Percentiles rank a stretch among this genome's conserved stretches.
These are phyloP conservation scores for Melieria omissa DNA, from an alignment of 2,888 invertebrate genomes.

Conservation along the genomic window DNA sequence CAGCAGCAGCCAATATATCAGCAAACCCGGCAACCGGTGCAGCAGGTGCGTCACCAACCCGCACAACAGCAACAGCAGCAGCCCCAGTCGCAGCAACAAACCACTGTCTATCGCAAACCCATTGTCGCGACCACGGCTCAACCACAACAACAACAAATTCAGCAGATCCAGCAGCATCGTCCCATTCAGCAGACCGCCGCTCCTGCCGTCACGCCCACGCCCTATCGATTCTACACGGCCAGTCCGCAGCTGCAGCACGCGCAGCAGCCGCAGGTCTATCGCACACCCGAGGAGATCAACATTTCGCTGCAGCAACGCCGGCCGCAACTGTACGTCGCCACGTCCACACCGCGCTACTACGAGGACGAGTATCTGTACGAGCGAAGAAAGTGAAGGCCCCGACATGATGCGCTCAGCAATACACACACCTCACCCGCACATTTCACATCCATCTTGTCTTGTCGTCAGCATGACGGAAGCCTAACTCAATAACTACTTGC, in stretches of 20 bases:
- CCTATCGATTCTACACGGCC: constrained; percentile 66
- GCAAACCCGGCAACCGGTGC: constrained; percentile 48
- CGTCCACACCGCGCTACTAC: constrained; percentile 65
- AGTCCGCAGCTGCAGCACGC: constrained; percentile 60
- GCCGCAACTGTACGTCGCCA: constrained; percentile 69
- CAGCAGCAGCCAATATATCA: constrained; percentile 53
- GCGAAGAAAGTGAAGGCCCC: constrained; percentile 57
- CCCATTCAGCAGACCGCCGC: constrained; percentile 56
- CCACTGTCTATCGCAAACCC: constrained; percentile 60
- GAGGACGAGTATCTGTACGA: constrained; percentile 67
- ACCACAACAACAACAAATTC: constrained; percentile 59
- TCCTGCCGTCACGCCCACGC: constrained; percentile 64
- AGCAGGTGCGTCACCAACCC: constrained; percentile 45
- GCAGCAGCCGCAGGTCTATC: constrained; percentile 78
- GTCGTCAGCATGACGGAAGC: no score
- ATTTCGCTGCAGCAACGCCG: constrained; percentile 85
- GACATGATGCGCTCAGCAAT: background rate
- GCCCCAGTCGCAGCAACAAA: constrained; percentile 46
- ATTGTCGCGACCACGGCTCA: constrained; percentile 56
- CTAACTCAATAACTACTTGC: no score
- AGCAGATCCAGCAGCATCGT: constrained; percentile 58
- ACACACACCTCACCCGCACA: background rate
- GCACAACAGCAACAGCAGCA: constrained; percentile 54
- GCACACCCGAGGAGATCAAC: constrained; percentile 87
- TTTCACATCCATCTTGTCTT: constrained; percentile 16